phyloP scores from a whole-genome alignment of 2,888 invertebrate genomes.

The Tetramorium bicarinatum region DNA sequence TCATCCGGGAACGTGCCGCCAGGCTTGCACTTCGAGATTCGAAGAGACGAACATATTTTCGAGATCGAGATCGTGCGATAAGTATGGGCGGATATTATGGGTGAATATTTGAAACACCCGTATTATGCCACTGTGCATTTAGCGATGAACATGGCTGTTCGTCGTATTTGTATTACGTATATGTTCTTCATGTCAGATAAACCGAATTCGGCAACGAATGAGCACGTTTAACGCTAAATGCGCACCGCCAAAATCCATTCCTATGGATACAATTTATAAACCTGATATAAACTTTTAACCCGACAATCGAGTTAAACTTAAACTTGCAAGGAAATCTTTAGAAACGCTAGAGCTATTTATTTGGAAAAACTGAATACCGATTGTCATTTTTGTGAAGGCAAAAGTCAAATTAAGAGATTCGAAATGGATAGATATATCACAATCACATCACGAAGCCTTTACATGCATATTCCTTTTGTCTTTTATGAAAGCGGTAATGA shows the following conservation, averaged over 20 bases:
- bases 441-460: conserved; percentile 36
- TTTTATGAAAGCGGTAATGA: too few relatives aligned
- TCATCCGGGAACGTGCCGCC: conserved; percentile 59
- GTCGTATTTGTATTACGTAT: neutral
- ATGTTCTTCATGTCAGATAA: neutral
- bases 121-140: conserved; percentile 7
- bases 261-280: neutral
- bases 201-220: conserved; percentile 7
- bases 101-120: conserved; percentile 10
- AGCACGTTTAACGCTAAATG: conserved; percentile 35
- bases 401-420: neutral
- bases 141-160: conserved; percentile 15
- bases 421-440: conserved; percentile 29
- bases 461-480: neutral
- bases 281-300: neutral
- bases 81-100: conserved; percentile 38
- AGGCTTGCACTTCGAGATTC: conserved; percentile 61
- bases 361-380: neutral
- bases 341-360: conserved; percentile 16
- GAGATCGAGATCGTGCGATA: conserved; percentile 42
- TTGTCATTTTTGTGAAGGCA: neutral
- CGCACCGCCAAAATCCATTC: neutral
- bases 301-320: neutral
- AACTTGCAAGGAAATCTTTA: conserved; percentile 8
- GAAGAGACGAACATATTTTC: conserved; percentile 54